phyloP scores from a whole-genome alignment of 2,888 invertebrate genomes.

The Rhamnusium bicolor region DNA sequence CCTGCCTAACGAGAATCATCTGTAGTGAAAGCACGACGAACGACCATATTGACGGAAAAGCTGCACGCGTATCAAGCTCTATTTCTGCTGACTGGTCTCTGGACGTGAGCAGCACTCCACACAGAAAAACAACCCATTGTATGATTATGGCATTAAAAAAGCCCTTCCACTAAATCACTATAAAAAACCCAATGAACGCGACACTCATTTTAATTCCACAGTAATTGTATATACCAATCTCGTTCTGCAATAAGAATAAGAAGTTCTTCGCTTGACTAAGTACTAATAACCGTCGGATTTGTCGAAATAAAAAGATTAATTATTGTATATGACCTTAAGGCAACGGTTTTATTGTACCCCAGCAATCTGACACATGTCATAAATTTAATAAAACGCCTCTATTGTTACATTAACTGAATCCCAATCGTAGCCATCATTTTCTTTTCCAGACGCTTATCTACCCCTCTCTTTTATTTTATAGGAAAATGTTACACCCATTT shows the following conservation, averaged over 20 bases:
- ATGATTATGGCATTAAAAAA: slow-evolving; percentile 52
- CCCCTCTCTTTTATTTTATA: slow-evolving; percentile 19
- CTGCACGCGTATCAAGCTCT: slow-evolving; percentile 40
- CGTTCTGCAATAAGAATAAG: slow-evolving; percentile 33
- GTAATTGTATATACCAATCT: slow-evolving; percentile 11
- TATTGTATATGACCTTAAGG: slow-evolving; percentile 34
- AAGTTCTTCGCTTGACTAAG: slow-evolving; percentile 37
- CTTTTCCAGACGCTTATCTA: neutral
- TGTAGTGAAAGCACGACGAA: slow-evolving; percentile 40
- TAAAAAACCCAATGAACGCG: slow-evolving; percentile 48
- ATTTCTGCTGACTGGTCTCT: slow-evolving; percentile 48
- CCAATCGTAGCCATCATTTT: slow-evolving; percentile 31
- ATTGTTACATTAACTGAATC: slow-evolving; percentile 41
- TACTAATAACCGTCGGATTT: slow-evolving; percentile 44
- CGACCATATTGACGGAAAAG: slow-evolving; percentile 49
- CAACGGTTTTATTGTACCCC: slow-evolving; percentile 38
- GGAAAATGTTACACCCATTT: slow-evolving; percentile 14
- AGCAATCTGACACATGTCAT: slow-evolving; percentile 35
- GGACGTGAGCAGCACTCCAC: slow-evolving; percentile 52
- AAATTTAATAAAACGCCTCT: slow-evolving; percentile 41
- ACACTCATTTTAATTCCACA: slow-evolving; percentile 42
- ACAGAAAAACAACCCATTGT: slow-evolving; percentile 53
- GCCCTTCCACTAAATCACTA: slow-evolving; percentile 48
- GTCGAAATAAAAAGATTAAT: slow-evolving; percentile 49
- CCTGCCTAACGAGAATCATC: slow-evolving; percentile 19